These are phyloP conservation scores for Cerceris ruficornis DNA, from an alignment of 2,888 invertebrate genomes.

Conservation along the genomic window DNA sequence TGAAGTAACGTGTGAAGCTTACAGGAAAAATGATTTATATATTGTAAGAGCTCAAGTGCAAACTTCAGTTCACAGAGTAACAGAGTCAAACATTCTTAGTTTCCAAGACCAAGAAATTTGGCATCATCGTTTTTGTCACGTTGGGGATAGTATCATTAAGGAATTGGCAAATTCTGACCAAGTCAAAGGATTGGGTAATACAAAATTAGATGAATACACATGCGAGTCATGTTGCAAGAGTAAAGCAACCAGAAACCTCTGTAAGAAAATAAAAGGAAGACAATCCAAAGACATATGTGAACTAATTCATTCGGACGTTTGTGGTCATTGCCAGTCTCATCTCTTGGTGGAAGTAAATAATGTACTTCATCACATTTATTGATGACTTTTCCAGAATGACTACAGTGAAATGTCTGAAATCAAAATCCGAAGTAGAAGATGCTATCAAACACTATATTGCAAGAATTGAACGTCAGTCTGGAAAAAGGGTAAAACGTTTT, in stretches of 20 bases:
- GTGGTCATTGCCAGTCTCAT: background rate
- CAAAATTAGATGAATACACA: background rate
- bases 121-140: slow-evolving; percentile 33
- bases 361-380: background rate
- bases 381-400: background rate
- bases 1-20: slow-evolving; percentile 7
- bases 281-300: slow-evolving; percentile 15
- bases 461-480: background rate
- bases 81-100: background rate
- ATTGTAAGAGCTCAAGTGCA: slow-evolving; percentile 8
- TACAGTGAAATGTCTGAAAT: background rate
- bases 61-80: background rate
- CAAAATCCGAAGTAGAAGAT: background rate
- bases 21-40: slow-evolving; percentile 24
- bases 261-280: slow-evolving; percentile 5
- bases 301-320: background rate
- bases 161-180: background rate
- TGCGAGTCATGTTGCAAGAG: slow-evolving; percentile 9
- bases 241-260: slow-evolving; percentile 12
- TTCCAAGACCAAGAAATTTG: background rate
- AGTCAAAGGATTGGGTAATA: slow-evolving; percentile 9
- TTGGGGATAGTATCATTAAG: background rate
- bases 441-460: background rate
- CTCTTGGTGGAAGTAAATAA: background rate
- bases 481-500: background rate